Evolutionary conservation across 2,888 invertebrate species (phyloP), one percentile per base, ranked within the genome.

Genomic region (Brachypterus glaber): DNA sequence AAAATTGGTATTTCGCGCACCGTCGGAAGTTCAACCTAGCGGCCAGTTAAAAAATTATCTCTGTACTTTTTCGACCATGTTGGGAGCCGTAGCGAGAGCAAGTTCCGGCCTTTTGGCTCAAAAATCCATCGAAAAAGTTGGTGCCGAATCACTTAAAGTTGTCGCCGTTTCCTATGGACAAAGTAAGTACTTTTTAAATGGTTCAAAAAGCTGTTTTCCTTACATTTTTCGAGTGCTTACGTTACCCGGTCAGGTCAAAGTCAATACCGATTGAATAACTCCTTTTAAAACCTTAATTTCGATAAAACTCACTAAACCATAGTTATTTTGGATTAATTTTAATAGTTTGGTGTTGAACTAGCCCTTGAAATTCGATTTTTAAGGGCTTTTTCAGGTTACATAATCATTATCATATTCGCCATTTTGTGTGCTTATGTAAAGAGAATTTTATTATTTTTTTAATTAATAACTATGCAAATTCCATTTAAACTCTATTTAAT

Each of bases 31-130:
- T 29, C 40, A 17, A 13, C 15, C 11, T 18, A 4, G 30, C 30
- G 18, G 24, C 7, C 18, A 9, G 33, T 13, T 3, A 25, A 11
- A 11, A 34, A 30, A 32, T 24, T 33, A 34, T 31, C 25, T 41
- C 41, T 45, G 38, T 39, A 40, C 38, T 37, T 37, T 47, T 41
- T 43, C 44, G 58, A 72, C 65, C 65, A 76, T 76, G 76, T 73
- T 75, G 64, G 74, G 75, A 62, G 72, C 73, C 52, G 71, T 72
- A 64, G 71, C 72, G 67, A 72, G 71, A 63, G 70, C 72, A 49
- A 71, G 72, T 55, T 71, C 71, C 61, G 70, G 75, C 64, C 71
- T 76, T 57, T 67, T 76, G 64, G 73, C 74, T 62, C 71, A 68
- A 43, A 76, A 74, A 66, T 60, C 72, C 43, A 66, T 71, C 44